A percentile compares a stretch with the other conserved stretches of the same genome.
phyloP scores from a whole-genome alignment of 2,113 vertebrate species.

The Pelecanoides urinatrix region DNA sequence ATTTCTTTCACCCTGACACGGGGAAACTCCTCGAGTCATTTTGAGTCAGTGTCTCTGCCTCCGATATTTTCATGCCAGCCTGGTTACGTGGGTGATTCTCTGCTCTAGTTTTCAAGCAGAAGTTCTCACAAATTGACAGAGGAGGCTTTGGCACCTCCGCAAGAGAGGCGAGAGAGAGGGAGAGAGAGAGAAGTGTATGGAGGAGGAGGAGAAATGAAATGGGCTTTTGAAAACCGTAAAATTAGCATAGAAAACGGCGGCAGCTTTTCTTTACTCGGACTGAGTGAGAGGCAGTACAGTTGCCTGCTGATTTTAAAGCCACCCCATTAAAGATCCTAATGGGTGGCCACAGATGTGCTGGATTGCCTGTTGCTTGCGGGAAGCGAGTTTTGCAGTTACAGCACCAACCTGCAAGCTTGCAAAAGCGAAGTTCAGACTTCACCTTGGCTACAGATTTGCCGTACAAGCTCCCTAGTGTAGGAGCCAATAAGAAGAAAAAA shows the following conservation, averaged over 20 bases:
- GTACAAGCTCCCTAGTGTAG: not conserved
- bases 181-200: not conserved
- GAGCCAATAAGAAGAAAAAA: not conserved
- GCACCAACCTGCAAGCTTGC: not conserved
- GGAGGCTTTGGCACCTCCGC: conserved; percentile 46
- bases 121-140: conserved; percentile 41
- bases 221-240: not conserved
- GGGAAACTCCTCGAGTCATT: conserved; percentile 53
- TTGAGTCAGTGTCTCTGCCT: conserved; percentile 18
- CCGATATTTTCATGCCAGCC: conserved; percentile 48
- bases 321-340: not conserved
- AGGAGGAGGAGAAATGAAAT: conserved; percentile 4
- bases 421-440: not conserved
- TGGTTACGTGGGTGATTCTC: conserved; percentile 48
- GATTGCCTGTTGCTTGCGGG: not conserved
- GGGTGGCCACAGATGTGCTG: not conserved
- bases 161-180: not conserved
- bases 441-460: not conserved
- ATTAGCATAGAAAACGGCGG: not conserved
- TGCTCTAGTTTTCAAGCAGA: conserved; percentile 65
- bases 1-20: not conserved
- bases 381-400: not conserved
- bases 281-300: not conserved
- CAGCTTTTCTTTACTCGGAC: not conserved
- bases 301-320: not conserved